phyloP scores from a whole-genome alignment of 2,113 vertebrate species.

The Hystrix cristata region DNA sequence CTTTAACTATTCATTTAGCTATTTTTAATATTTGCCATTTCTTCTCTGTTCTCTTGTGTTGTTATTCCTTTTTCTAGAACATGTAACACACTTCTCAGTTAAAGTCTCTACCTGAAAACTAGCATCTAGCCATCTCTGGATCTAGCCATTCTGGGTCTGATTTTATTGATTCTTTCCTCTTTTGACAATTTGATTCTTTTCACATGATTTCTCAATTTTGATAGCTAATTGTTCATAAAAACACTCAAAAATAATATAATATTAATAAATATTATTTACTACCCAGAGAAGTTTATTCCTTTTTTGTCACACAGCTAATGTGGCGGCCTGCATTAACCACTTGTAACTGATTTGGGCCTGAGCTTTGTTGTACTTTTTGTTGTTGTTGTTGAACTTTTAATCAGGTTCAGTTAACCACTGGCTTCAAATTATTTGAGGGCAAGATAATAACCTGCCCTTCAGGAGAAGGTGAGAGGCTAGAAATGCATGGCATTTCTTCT shows the following conservation, averaged over 20 bases:
- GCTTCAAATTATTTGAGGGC: background rate
- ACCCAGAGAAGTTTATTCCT: background rate
- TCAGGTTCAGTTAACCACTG: background rate
- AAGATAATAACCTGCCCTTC: background rate
- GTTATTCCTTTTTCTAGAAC: background rate
- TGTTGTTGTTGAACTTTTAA: background rate
- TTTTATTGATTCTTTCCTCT: background rate
- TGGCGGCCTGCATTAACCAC: background rate
- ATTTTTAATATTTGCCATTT: background rate
- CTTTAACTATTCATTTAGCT: background rate
- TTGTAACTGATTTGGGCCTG: background rate
- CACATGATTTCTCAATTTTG: background rate
- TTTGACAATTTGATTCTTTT: background rate
- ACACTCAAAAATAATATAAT: background rate
- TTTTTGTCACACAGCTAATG: background rate
- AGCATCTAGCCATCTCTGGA: background rate
- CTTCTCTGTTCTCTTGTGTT: background rate
- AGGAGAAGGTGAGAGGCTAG: background rate
- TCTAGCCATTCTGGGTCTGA: background rate
- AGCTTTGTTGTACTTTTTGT: background rate
- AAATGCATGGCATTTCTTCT: background rate
- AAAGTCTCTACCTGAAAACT: background rate
- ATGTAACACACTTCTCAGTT: background rate
- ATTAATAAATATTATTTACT: background rate
- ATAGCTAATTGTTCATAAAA: background rate